phyloP scores from a whole-genome alignment of 2,113 vertebrate species.

The Polypterus bichir region DNA sequence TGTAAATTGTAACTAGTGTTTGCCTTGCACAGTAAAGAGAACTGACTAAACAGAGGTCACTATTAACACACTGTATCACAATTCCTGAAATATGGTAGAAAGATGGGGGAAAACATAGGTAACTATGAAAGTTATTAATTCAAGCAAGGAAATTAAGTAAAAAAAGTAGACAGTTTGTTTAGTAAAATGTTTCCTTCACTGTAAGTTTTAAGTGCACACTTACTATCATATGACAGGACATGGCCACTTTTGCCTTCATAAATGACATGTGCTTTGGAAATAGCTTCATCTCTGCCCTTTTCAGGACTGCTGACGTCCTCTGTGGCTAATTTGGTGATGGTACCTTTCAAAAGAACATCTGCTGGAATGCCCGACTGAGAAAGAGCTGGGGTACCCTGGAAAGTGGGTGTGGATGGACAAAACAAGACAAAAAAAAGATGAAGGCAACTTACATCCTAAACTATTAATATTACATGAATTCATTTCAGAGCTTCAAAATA shows the following conservation, averaged over 20 bases:
- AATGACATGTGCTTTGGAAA: conserved; percentile 86
- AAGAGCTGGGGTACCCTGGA: conserved; percentile 80
- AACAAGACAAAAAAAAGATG: neutral
- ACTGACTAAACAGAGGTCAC: no score
- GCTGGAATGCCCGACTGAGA: conserved; percentile 73
- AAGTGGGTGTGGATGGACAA: conserved; percentile 8
- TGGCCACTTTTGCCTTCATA: conserved; percentile 94
- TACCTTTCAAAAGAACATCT: conserved; percentile 73
- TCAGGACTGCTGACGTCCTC: conserved; percentile 76
- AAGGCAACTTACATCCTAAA: no score
- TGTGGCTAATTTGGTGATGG: conserved; percentile 71
- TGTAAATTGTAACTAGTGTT: no score
- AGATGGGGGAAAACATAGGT: neutral
- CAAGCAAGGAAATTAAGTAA: no score
- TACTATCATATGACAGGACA: conserved; percentile 87
- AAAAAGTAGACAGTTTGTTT: no score
- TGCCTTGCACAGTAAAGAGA: no score
- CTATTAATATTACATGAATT: no score
- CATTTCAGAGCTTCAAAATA: no score
- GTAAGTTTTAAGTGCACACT: conserved; percentile 24
- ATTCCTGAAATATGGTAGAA: no score
- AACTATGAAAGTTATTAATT: neutral
- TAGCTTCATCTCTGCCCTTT: conserved; percentile 68
- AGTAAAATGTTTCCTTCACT: no score
- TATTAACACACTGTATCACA: no score